Conservation (phyloP, 2,888 invertebrate species). For the Maniola hyperantus region DNA sequence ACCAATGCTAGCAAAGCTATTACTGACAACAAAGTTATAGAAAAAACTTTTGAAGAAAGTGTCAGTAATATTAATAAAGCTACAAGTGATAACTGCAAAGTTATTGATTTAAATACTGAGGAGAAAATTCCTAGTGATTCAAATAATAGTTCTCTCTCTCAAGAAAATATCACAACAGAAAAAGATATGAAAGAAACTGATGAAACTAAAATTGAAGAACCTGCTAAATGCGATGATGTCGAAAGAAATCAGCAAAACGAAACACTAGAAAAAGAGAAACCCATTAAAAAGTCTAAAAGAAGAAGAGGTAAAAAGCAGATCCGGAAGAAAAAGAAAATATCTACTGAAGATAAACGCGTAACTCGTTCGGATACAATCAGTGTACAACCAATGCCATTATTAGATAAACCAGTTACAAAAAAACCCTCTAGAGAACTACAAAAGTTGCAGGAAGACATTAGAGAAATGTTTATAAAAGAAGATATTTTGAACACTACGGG, state of each 20-base stretch:
- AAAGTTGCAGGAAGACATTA: slow-evolving; percentile 86
- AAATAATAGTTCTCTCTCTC: background rate
- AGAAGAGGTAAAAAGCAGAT: slow-evolving; percentile 38
- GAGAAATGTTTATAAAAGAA: slow-evolving; percentile 86
- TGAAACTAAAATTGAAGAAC: slow-evolving; percentile 2
- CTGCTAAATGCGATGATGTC: background rate
- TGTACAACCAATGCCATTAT: slow-evolving; percentile 19
- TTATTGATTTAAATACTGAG: background rate
- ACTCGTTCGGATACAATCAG: slow-evolving; percentile 48
- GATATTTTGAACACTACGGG: slow-evolving; percentile 84
- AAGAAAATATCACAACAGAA: background rate
- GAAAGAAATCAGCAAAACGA: slow-evolving; percentile 28
- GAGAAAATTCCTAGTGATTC: background rate
- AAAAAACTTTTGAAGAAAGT: background rate
- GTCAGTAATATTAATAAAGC: background rate
- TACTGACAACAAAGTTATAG: background rate
- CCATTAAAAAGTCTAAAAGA: slow-evolving; percentile 24
- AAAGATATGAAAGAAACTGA: background rate
- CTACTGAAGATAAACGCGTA: slow-evolving; percentile 44
- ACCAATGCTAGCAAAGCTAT: background rate
- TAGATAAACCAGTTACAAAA: slow-evolving; percentile 46
- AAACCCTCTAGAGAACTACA: slow-evolving; percentile 79
- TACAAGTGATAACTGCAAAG: background rate
- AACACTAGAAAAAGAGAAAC: slow-evolving; percentile 29
- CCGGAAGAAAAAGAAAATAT: slow-evolving; percentile 30